A percentile compares a stretch with the other conserved stretches of the same genome.
These are phyloP conservation scores for Sinotaia quadrata DNA, from an alignment of 2,888 invertebrate species.

Conservation along the genomic window DNA sequence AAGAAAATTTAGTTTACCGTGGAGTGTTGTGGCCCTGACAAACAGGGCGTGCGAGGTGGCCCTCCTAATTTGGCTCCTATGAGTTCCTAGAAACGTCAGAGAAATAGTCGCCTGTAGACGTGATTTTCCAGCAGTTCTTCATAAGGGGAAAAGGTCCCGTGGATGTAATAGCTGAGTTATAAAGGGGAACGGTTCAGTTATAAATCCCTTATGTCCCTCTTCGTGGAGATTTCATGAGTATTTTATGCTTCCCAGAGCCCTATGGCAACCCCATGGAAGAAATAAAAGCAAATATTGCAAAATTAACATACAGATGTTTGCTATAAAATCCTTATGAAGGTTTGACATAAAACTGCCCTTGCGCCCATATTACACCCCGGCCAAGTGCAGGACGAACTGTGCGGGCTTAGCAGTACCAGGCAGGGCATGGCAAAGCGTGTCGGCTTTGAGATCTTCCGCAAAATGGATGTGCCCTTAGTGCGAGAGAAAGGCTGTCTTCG, in stretches of 20 bases:
- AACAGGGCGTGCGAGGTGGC: too few relatives aligned
- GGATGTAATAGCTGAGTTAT: slow-evolving; percentile 15
- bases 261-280: slow-evolving; percentile 7
- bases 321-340: slow-evolving; percentile 31
- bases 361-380: background rate
- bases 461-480: too few relatives aligned
- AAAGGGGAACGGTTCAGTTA: slow-evolving; percentile 17
- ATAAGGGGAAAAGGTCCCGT: slow-evolving; percentile 1
- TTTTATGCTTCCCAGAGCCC: slow-evolving; percentile 21
- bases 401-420: too few relatives aligned
- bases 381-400: too few relatives aligned
- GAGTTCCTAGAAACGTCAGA: too few relatives aligned
- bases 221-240: slow-evolving; percentile 6
- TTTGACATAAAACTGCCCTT: slow-evolving; percentile 11
- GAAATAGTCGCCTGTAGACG: too few relatives aligned
- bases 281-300: slow-evolving; percentile 32
- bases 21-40: too few relatives aligned
- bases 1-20: too few relatives aligned
- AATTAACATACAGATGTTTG: slow-evolving; percentile 39
- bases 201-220: slow-evolving; percentile 24
- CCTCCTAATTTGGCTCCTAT: too few relatives aligned
- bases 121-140: too few relatives aligned
- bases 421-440: too few relatives aligned
- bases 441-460: background rate
- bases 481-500: too few relatives aligned